These are phyloP conservation scores for Lutraria lutraria DNA, from an alignment of 2,888 invertebrate genomes.

Conservation along the genomic window DNA sequence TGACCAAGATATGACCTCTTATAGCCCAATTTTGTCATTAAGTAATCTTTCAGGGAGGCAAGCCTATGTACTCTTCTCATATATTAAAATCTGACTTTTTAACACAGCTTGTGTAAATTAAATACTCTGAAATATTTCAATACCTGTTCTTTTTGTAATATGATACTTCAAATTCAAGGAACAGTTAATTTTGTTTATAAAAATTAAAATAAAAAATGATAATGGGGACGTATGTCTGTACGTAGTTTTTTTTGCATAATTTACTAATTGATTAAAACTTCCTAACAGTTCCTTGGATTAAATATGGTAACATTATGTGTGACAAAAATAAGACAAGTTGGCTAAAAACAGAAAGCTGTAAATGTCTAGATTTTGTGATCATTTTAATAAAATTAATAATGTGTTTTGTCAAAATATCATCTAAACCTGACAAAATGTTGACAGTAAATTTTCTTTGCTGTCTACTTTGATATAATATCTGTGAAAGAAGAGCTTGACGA, in stretches of 20 bases:
- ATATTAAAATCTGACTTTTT: not conserved
- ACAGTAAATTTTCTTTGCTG: not conserved
- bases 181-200: not conserved
- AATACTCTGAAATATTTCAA: not conserved
- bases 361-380: constrained; percentile 20
- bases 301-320: constrained; percentile 18
- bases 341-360: constrained; percentile 17
- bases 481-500: not conserved
- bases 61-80: too few species aligned
- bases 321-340: constrained; percentile 27
- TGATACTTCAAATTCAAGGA: not conserved
- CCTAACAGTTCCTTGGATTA: not conserved
- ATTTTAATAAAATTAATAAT: constrained; percentile 37
- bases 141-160: not conserved
- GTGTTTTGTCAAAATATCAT: constrained; percentile 35
- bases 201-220: not conserved
- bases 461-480: constrained; percentile 9
- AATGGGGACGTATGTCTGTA: constrained; percentile 1
- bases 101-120: not conserved
- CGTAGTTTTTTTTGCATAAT: not conserved
- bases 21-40: too few species aligned
- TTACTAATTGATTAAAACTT: constrained; percentile 17
- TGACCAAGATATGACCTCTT: too few species aligned
- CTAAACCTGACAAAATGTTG: constrained; percentile 14
- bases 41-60: too few species aligned